Base-by-base conservation (phyloP, 2,888 invertebrate genomes). In the Oscheius sp. region DNA sequence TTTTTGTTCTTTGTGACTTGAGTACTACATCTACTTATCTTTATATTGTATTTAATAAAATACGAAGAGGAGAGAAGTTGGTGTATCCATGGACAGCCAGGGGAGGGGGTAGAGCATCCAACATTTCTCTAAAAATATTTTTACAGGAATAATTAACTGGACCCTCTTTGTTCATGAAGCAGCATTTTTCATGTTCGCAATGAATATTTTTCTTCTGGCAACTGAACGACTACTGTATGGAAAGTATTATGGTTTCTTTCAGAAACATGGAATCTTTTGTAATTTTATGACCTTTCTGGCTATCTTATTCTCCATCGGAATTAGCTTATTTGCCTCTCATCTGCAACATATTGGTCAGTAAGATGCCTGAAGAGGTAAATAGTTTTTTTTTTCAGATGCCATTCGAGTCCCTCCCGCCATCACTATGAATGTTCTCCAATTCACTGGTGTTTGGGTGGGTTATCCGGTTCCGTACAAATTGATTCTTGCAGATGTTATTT, bases 1-100 rank as follows among this genome's bases (percentile, higher is more conserved):
- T 54, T 32, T 54, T 54, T n/a, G 54, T 54, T 9, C 20, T 54
- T 17, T 54, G 54, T 20, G 54, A 54, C 32, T 20, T 54, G 17
- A 32, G 33, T 17, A 54, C 54, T 8, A 33, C 33, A 17, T 4
- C 22, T 17, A 33, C 54, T 33, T 54, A 54, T n/a, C 24, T 54
- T 9, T 14, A 22, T 6, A 17, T 17, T 33, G 54, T 54, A 9
- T 32, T 4, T 5, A 12, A 32, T 20, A 54, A 54, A 33, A 54
- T 54, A 9, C 22, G 17, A 4, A n/a, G 32, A 1, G 33, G 33
- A 2, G 20, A 30, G 8, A 54, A 32, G 22, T 36, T 54, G 8
- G 33, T 54, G 9, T 54, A 54, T 33, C 54, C 54, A 2, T 2
- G 2, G 1, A 54, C 54, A 5, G 54, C 54, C 32, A 54, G 54